A percentile compares a stretch with the other conserved stretches of the same genome.
phyloP scores from a whole-genome alignment of 1,140 invertebrate genomes.

The Drosophila fuyamai region DNA sequence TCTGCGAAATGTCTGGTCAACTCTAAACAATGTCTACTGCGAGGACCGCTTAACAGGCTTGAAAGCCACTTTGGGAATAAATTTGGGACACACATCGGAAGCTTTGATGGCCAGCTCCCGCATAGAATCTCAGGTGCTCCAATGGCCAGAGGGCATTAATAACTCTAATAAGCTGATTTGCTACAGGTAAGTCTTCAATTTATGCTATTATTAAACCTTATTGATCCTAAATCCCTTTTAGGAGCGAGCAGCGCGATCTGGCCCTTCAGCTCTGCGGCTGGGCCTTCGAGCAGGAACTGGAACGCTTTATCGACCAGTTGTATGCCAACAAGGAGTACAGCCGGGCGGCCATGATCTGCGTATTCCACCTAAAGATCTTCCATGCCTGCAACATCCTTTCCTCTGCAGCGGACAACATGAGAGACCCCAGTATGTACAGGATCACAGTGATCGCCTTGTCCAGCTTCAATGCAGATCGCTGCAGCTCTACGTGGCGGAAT shows the following conservation, averaged over 20 bases:
- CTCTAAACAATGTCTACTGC: constrained; percentile 64
- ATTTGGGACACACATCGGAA: constrained; percentile 81
- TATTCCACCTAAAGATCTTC: constrained; percentile 94
- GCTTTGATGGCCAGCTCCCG: constrained; percentile 74
- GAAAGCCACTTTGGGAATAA: constrained; percentile 87
- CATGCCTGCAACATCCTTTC: constrained; percentile 94
- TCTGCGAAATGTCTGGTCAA: constrained; percentile 73
- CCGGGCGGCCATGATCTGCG: constrained; percentile 94
- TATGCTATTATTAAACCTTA: neutral
- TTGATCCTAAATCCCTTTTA: constrained; percentile 21
- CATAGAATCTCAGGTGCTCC: constrained; percentile 72
- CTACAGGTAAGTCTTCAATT: constrained; percentile 51
- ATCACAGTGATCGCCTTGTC: constrained; percentile 96
- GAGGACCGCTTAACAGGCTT: constrained; percentile 71
- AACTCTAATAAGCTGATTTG: constrained; percentile 74
- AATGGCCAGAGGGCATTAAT: constrained; percentile 82
- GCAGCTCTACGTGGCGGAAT: constrained; percentile 92
- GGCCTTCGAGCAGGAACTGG: constrained; percentile 88
- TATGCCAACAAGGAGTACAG: constrained; percentile 87
- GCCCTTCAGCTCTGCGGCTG: constrained; percentile 95
- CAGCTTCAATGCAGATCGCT: constrained; percentile 93
- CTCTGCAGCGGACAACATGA: constrained; percentile 86
- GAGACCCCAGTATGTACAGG: constrained; percentile 84
- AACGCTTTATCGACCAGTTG: constrained; percentile 71
- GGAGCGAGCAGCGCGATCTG: constrained; percentile 91